These are phyloP conservation scores for Phalera bucephala DNA, from an alignment of 2,888 invertebrate genomes.

Conservation along the genomic window DNA sequence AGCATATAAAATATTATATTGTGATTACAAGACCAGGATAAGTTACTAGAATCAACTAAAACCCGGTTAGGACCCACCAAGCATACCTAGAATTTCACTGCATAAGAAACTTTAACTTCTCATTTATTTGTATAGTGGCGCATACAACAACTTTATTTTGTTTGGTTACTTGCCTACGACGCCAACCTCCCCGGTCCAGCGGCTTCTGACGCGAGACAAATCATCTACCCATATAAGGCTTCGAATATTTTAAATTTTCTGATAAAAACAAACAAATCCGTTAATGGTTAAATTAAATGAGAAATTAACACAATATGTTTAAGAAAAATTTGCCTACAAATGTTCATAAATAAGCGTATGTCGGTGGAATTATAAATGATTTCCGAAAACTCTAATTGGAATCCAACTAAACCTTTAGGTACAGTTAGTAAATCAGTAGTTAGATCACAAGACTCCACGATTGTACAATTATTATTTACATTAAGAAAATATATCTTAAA, in stretches of 20 bases:
- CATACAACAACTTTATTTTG: constrained; percentile 27
- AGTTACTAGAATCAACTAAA: no score
- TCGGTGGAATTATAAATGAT: no score
- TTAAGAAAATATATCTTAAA: no score
- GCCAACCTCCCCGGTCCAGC: constrained; percentile 19
- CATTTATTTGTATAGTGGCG: constrained; percentile 5
- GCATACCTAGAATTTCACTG: no score
- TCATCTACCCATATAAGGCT: background rate
- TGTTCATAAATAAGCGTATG: background rate
- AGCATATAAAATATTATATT: no score
- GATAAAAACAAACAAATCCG: background rate
- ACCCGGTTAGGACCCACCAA: no score
- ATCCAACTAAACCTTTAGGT: no score
- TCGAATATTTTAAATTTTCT: background rate
- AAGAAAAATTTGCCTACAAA: background rate
- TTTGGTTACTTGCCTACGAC: constrained; percentile 27
- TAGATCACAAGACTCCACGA: no score
- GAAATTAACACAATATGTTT: background rate
- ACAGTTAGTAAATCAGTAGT: no score
- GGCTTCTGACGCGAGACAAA: constrained; percentile 9
- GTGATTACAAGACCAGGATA: no score
- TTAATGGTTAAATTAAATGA: background rate
- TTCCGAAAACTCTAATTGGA: no score
- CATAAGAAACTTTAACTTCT: constrained; percentile 16
- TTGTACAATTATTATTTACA: no score